Base-by-base conservation (phyloP, 2,888 invertebrate genomes). In the Archips crataeganus region DNA sequence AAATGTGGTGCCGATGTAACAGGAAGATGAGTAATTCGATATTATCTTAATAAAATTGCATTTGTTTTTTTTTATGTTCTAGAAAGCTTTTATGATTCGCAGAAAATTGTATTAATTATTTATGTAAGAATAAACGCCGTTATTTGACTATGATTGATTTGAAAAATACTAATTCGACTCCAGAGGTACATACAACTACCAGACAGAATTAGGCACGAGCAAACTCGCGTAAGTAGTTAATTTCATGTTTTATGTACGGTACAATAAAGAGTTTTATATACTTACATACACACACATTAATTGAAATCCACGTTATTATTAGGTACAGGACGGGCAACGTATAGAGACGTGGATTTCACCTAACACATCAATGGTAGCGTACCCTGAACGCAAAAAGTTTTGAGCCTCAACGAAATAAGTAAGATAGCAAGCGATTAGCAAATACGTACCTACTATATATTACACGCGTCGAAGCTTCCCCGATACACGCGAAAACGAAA, bases 1-100 rank as follows among this genome's bases (percentile, higher is more conserved):
- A 87, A 90, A 88, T 85, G 79, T 83, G 77, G 81, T 82, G 75
- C 80, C 71, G 77, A 85, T 88, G 77, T 74, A 76, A 79, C 73
- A 76, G 78, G 73, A 77, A 74, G 72, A 75, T 77, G 74, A 76
- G 83, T 79, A 82, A 84, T 75, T 42, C 75, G 80, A 82, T 81
- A 71, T 70, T 73, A 66, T 66, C 59, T n/a, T 15, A 71, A 61
- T 73, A 42, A 76, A 78, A 77, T 75, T 66, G 72, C 70, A 78
- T 79, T 77, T 75, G 60, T 54, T 63, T 47, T 68, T 64, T 39
- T 54, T 2, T 60, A 15, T 23, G 13, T 63, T 64, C 9, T 45
- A 45, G 4, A 45, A 3, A 11, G 9, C 9, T 9, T 5, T n/a
- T 5, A n/a, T 13, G 13, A 49, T 49, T 49, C 49, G 49, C n/a